Evolutionary conservation across 2,888 invertebrate species (phyloP).

Genomic region (Pinctada fucata): DNA sequence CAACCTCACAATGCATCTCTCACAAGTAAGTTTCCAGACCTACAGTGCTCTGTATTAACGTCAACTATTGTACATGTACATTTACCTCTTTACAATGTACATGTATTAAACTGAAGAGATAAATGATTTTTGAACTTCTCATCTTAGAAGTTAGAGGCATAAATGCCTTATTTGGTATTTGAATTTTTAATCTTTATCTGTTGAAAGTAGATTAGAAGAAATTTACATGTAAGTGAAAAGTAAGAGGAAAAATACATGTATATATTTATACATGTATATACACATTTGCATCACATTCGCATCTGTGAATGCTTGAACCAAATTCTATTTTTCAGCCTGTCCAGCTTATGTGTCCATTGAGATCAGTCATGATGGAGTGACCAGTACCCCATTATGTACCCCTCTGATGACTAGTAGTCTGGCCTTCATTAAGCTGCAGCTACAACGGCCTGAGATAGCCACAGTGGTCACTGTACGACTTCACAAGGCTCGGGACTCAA

Average conservation of each 20-base stretch:
- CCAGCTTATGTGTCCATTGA: slow-evolving; percentile 91
- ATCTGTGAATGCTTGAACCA: too few relatives aligned
- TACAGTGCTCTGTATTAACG: too few relatives aligned
- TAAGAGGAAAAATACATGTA: too few relatives aligned
- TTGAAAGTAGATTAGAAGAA: too few relatives aligned
- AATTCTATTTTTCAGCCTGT: slow-evolving; percentile 81
- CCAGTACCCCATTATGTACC: slow-evolving; percentile 89
- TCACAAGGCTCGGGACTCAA: slow-evolving; percentile 92
- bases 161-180: not conserved
- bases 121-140: not conserved
- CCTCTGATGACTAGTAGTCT: slow-evolving; percentile 90
- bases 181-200: too few relatives aligned
- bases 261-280: too few relatives aligned
- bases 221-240: too few relatives aligned
- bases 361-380: slow-evolving; percentile 87
- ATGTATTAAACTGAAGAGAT: not conserved
- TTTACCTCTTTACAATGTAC: not conserved
- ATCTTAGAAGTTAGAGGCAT: not conserved
- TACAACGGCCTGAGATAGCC: slow-evolving; percentile 90
- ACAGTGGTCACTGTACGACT: slow-evolving; percentile 87
- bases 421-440: slow-evolving; percentile 89
- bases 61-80: too few relatives aligned
- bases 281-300: too few relatives aligned
- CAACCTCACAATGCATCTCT: slow-evolving; percentile 74
- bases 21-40: slow-evolving; percentile 65